Evolutionary conservation across 2,888 invertebrate species (phyloP).

Genomic region (Cerastis rubricosa): DNA sequence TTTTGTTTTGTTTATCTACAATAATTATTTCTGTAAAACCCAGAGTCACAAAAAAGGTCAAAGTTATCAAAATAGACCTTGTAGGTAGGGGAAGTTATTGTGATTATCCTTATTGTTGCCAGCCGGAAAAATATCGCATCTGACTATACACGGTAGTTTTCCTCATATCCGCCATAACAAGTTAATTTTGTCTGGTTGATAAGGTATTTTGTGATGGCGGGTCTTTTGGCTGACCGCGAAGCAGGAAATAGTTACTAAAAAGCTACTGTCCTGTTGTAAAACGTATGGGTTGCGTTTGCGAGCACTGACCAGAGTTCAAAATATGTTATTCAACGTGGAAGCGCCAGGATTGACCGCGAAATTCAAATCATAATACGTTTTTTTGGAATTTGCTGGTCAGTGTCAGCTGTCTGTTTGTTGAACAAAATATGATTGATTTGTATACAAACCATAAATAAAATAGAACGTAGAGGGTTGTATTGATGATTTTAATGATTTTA

Average conservation of each 20-base stretch:
- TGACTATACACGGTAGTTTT: constrained; percentile 14
- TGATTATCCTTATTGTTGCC: constrained; percentile 37
- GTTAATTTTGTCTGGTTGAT: constrained; percentile 21
- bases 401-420: no score
- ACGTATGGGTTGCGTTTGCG: background rate
- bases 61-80: constrained; percentile 11
- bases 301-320: background rate
- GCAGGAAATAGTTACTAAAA: constrained; percentile 22
- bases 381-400: no score
- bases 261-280: background rate
- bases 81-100: constrained; percentile 29
- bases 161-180: constrained; percentile 14
- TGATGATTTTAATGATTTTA: no score
- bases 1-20: background rate
- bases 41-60: background rate
- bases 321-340: no score
- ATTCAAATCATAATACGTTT: no score
- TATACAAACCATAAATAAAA: no score
- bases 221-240: constrained; percentile 2
- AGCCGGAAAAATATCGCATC: constrained; percentile 34
- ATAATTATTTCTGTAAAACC: constrained; percentile 1
- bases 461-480: no score
- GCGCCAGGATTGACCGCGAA: no score
- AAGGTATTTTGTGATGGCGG: constrained; percentile 1
- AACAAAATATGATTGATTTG: no score